Evolutionary conservation across 1,140 invertebrate species (phyloP).

Genomic region (Aphelinus certus): DNA sequence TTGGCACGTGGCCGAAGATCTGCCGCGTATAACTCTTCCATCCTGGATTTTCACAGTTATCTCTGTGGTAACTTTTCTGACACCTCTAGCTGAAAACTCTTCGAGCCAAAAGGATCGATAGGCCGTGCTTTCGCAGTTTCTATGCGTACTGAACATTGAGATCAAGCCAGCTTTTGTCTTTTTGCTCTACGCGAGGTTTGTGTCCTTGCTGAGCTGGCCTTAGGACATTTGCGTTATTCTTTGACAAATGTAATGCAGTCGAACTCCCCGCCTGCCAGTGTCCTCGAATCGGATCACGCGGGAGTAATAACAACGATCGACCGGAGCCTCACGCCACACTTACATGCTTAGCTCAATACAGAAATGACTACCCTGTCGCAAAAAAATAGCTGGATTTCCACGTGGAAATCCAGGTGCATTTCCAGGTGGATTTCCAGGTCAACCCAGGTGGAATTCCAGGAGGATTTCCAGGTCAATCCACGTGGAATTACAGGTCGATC

Average conservation of each 20-base stretch:
- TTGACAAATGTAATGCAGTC: slow-evolving; percentile 76
- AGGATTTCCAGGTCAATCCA: too few relatives aligned
- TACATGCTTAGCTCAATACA: slow-evolving; percentile 9
- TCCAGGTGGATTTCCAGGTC: too few relatives aligned
- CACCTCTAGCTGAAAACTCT: slow-evolving; percentile 67
- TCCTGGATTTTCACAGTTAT: slow-evolving; percentile 64
- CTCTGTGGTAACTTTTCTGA: slow-evolving; percentile 78
- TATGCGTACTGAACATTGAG: slow-evolving; percentile 79
- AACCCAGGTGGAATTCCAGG: too few relatives aligned
- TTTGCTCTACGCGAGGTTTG: slow-evolving; percentile 81
- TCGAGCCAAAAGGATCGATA: slow-evolving; percentile 75
- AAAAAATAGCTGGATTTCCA: too few relatives aligned
- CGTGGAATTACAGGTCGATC: too few relatives aligned
- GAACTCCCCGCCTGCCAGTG: slow-evolving; percentile 78
- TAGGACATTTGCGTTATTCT: slow-evolving; percentile 81
- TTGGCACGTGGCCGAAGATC: too few relatives aligned
- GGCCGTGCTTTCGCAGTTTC: slow-evolving; percentile 77
- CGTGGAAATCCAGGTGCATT: too few relatives aligned
- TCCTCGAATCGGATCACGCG: slow-evolving; percentile 70
- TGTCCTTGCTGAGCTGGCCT: slow-evolving; percentile 78
- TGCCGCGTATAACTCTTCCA: too few relatives aligned
- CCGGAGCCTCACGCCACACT: slow-evolving; percentile 49
- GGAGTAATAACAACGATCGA: slow-evolving; percentile 61
- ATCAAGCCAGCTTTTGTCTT: slow-evolving; percentile 80
- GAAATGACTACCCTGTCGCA: too few relatives aligned